phyloP scores from a whole-genome alignment of 2,888 invertebrate species.

The Limnephilus lunatus region DNA sequence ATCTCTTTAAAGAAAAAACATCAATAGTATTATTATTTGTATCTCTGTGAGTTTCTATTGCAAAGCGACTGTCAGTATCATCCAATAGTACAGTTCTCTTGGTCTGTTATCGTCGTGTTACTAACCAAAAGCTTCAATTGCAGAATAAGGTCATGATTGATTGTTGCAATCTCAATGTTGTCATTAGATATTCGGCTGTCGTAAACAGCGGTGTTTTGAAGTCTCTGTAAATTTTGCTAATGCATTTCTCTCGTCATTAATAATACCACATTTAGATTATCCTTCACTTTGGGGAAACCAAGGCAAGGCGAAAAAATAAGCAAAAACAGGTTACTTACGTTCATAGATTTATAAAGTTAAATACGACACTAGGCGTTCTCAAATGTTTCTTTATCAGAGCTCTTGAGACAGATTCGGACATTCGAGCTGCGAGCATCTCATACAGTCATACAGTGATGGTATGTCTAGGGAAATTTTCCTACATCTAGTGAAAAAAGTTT shows the following conservation, averaged over 20 bases:
- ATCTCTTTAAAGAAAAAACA: neutral
- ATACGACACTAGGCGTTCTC: neutral
- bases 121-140: neutral
- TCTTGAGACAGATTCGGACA: neutral
- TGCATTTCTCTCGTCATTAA: neutral
- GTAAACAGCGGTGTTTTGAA: neutral
- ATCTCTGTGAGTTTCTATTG: neutral
- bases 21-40: neutral
- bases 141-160: neutral
- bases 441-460: no score
- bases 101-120: neutral
- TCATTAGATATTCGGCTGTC: neutral
- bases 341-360: no score
- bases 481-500: no score
- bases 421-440: no score
- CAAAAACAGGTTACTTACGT: neutral
- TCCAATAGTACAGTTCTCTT: neutral
- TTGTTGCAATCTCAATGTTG: neutral
- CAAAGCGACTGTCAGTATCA: neutral
- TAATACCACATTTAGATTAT: neutral
- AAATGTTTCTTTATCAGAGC: neutral
- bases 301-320: neutral
- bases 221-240: neutral
- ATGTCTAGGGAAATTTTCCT: no score
- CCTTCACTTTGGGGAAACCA: no score